Evolutionary conservation across 2,888 invertebrate species (phyloP).

Genomic region (Lepidocyrtinus sp.): DNA sequence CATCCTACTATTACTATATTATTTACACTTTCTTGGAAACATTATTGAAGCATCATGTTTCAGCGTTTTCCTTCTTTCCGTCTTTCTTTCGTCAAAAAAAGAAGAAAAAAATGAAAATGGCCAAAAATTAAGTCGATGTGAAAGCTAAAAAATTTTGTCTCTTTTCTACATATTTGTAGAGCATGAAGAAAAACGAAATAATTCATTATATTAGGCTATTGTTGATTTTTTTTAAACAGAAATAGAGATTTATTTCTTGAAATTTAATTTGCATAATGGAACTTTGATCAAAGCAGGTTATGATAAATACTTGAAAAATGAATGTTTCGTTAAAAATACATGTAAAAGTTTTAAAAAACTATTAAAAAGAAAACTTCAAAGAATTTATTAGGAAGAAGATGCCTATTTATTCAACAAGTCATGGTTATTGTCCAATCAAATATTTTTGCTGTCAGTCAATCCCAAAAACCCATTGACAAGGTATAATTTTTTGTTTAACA

Average conservation of each 20-base stretch:
- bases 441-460: slow-evolving; percentile 17
- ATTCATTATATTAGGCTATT: background rate
- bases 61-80: background rate
- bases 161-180: background rate
- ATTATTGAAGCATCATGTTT: background rate
- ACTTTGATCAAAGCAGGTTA: slow-evolving; percentile 6
- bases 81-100: background rate
- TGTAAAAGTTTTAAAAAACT: too few species aligned
- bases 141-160: slow-evolving; percentile 19
- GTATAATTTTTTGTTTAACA: too few species aligned
- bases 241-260: slow-evolving; percentile 9
- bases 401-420: slow-evolving; percentile 22
- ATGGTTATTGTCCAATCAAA: slow-evolving; percentile 15
- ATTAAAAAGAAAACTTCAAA: too few species aligned
- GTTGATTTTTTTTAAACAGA: slow-evolving; percentile 10
- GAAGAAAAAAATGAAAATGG: background rate
- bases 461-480: background rate
- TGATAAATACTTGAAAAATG: too few species aligned
- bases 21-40: slow-evolving; percentile 13
- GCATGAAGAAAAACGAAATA: slow-evolving; percentile 6
- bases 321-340: too few species aligned
- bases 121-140: slow-evolving; percentile 10
- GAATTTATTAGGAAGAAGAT: too few species aligned
- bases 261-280: slow-evolving; percentile 38
- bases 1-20: background rate